Conservation (phyloP, 2,888 invertebrate genomes). For the Sclerodermus sp. region DNA sequence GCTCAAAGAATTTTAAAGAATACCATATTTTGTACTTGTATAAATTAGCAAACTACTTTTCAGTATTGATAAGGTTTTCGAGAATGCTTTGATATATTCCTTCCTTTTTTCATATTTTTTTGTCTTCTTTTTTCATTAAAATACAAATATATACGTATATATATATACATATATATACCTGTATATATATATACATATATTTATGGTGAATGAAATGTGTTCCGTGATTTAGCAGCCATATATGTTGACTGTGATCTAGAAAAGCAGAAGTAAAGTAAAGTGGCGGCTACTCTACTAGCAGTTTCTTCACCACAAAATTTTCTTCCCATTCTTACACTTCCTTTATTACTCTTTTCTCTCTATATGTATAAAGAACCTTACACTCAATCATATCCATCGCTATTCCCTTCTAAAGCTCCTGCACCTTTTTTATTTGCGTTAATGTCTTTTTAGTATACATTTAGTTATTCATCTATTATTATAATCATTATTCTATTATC, state of each 20-base stretch:
- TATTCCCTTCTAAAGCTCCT: neutral
- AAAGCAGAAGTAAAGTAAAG: constrained; percentile 46
- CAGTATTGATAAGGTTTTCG: constrained; percentile 47
- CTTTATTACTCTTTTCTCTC: constrained; percentile 14
- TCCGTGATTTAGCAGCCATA: constrained; percentile 44
- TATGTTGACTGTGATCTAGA: constrained; percentile 51
- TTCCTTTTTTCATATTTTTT: constrained; percentile 16
- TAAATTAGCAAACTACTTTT: constrained; percentile 44
- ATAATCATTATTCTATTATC: constrained; percentile 42
- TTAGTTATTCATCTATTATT: constrained; percentile 39
- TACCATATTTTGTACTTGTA: constrained; percentile 47
- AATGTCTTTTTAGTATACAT: constrained; percentile 33
- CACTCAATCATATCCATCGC: constrained; percentile 16
- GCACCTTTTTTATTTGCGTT: constrained; percentile 28
- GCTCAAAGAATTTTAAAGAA: constrained; percentile 37
- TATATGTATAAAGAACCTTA: constrained; percentile 22
- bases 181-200: neutral
- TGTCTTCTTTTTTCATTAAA: constrained; percentile 8
- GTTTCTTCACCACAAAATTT: constrained; percentile 40
- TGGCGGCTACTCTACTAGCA: constrained; percentile 43
- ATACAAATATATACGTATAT: neutral
- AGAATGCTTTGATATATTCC: constrained; percentile 30
- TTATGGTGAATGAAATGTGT: constrained; percentile 42
- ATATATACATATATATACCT: no score
- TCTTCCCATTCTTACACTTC: constrained; percentile 18